Conservation (phyloP, 2,797 vertebrate genomes). For the Cyprinella venusta region DNA sequence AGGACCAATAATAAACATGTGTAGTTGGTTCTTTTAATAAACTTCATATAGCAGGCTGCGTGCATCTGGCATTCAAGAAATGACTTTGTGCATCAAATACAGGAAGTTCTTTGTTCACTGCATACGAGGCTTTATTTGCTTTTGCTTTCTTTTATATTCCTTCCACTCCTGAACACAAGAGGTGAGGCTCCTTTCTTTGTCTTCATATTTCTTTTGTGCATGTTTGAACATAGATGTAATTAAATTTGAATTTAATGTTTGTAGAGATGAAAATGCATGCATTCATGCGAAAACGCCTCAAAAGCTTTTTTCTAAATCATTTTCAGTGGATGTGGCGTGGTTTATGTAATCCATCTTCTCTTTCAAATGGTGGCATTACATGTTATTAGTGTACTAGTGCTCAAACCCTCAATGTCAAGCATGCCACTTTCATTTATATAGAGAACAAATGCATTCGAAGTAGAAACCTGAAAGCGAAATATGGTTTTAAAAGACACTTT, state of each 20-base stretch:
- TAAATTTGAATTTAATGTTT: background rate
- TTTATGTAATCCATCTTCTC: background rate
- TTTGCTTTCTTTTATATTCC: background rate
- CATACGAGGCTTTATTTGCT: background rate
- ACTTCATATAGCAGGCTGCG: background rate
- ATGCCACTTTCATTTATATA: background rate
- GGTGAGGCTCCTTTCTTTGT: background rate
- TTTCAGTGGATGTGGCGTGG: background rate
- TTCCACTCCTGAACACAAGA: background rate
- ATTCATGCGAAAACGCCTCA: background rate
- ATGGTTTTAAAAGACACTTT: background rate
- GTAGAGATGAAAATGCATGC: background rate
- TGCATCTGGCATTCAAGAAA: background rate
- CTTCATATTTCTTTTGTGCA: background rate
- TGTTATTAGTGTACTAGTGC: background rate
- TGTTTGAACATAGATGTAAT: background rate
- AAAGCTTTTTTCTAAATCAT: background rate
- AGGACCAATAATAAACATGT: background rate
- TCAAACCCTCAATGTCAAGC: background rate
- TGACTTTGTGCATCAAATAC: background rate
- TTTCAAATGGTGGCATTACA: background rate
- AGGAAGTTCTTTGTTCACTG: constrained; percentile 25
- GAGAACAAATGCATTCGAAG: background rate
- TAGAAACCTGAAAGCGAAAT: background rate
- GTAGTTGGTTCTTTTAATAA: background rate